A percentile compares a stretch with the other conserved stretches of the same genome.
Evolutionary conservation across 2,888 invertebrate genomes (phyloP).

Genomic region (Tipula helvola): DNA sequence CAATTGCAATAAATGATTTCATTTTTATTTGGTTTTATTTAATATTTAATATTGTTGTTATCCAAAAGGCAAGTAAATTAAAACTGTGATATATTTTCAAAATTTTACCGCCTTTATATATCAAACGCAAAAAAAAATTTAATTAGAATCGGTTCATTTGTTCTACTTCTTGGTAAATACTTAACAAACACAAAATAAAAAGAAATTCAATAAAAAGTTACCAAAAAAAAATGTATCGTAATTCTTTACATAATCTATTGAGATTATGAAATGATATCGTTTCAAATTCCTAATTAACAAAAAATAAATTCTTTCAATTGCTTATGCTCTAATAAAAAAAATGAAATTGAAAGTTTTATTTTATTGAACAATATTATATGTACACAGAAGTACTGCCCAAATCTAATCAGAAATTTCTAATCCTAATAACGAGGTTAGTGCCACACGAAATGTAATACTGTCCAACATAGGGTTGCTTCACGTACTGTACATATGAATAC

Average conservation of each 20-base stretch:
- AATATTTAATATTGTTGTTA: background rate
- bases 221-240: background rate
- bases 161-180: background rate
- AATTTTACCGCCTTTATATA: background rate
- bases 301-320: background rate
- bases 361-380: too few relatives aligned
- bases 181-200: background rate
- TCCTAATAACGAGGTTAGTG: too few relatives aligned
- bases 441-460: too few relatives aligned
- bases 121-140: background rate
- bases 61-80: background rate
- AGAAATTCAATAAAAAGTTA: background rate
- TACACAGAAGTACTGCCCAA: too few relatives aligned
- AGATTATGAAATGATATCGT: background rate
- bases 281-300: background rate
- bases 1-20: background rate
- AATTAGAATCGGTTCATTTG: background rate
- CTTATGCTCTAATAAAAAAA: background rate
- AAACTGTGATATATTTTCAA: background rate
- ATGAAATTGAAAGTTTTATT: background rate
- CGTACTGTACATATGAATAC: too few relatives aligned
- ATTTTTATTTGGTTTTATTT: background rate
- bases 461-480: too few relatives aligned
- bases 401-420: too few relatives aligned
- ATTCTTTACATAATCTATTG: background rate